phyloP scores from a whole-genome alignment of 1,140 invertebrate genomes.

The Drosophila pectinifera region DNA sequence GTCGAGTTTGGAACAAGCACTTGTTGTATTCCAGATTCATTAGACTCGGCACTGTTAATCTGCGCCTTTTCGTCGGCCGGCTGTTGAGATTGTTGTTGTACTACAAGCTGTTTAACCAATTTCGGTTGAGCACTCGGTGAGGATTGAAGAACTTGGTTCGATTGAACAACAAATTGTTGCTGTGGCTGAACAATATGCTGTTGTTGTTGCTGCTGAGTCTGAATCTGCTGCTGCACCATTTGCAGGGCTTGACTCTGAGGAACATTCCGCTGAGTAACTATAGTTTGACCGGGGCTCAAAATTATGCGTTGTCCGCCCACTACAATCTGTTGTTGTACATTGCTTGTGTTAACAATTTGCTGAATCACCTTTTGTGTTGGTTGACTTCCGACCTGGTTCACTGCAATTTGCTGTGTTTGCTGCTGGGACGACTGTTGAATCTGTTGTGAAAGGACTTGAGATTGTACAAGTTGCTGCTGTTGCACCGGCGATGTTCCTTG shows the following conservation, averaged over 20 bases:
- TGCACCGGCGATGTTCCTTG: conserved; percentile 52
- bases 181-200: conserved; percentile 71
- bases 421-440: conserved; percentile 63
- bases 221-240: conserved; percentile 82
- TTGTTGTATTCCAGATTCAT: conserved; percentile 86
- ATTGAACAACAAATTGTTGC: conserved; percentile 68
- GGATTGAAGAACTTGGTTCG: conserved; percentile 69
- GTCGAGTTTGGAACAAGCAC: conserved; percentile 91
- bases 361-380: conserved; percentile 81
- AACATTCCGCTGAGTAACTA: conserved; percentile 78
- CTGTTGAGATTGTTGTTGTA: conserved; percentile 61
- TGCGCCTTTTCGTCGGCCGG: conserved; percentile 59
- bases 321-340: conserved; percentile 83
- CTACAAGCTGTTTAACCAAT: conserved; percentile 64
- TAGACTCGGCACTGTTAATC: conserved; percentile 41
- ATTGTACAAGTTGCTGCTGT: conserved; percentile 66
- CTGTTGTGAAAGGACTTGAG: conserved; percentile 54
- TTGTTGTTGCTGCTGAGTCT: conserved; percentile 69
- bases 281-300: conserved; percentile 81
- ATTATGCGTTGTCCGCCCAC: conserved; percentile 81
- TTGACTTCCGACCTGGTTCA: conserved; percentile 59
- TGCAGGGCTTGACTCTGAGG: conserved; percentile 75
- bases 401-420: conserved; percentile 65
- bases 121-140: conserved; percentile 57
- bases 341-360: conserved; percentile 84